Conservation (phyloP, 2,797 vertebrate species). For the Mormyrops attenuatus region DNA sequence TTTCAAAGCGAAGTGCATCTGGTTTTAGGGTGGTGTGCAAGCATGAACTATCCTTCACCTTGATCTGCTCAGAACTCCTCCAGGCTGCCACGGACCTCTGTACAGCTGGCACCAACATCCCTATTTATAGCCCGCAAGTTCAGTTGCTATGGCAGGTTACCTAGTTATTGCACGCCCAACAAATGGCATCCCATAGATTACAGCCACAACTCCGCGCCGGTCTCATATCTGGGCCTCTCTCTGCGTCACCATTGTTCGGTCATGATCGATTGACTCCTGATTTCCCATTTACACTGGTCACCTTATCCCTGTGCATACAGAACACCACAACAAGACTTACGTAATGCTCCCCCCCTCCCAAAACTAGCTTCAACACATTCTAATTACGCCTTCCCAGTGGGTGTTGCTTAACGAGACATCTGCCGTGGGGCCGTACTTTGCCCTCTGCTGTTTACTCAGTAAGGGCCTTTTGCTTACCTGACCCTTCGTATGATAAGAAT, state of each 20-base stretch:
- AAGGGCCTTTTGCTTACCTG: background rate
- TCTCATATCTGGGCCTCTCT: background rate
- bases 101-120: background rate
- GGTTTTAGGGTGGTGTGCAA: background rate
- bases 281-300: conserved; percentile 1
- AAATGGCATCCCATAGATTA: background rate
- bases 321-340: background rate
- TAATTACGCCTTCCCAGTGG: background rate
- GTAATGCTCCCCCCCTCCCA: background rate
- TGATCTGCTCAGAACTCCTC: background rate
- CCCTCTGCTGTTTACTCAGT: conserved; percentile 1
- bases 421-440: background rate
- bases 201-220: background rate
- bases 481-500: background rate
- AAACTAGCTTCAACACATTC: conserved; percentile 3
- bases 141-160: conserved; percentile 20
- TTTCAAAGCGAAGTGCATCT: background rate
- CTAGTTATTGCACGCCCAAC: background rate
- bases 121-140: background rate
- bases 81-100: background rate
- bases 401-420: background rate
- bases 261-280: background rate
- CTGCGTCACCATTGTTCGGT: background rate
- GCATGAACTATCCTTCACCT: background rate
- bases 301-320: conserved; percentile 4